These are phyloP conservation scores for Drosophila borborema DNA, from an alignment of 2,888 invertebrate genomes.

Conservation along the genomic window DNA sequence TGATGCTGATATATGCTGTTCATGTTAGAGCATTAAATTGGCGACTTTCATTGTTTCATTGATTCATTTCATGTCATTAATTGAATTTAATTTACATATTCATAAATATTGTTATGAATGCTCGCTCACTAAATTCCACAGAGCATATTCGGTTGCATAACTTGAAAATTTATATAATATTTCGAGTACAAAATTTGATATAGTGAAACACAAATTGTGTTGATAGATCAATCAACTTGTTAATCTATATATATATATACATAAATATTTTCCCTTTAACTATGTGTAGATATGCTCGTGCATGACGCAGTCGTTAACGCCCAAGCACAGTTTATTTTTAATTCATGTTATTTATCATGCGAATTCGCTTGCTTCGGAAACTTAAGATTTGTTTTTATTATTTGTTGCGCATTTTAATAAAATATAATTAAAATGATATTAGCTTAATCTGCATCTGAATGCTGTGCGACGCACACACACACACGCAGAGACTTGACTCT, in stretches of 20 bases:
- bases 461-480: background rate
- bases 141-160: background rate
- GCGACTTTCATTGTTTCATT: background rate
- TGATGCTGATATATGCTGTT: too few relatives aligned
- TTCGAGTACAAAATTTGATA: too few relatives aligned
- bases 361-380: background rate
- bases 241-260: background rate
- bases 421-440: background rate
- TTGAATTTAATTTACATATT: constrained; percentile 3
- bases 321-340: background rate
- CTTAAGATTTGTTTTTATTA: background rate
- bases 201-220: background rate
- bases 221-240: background rate
- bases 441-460: background rate
- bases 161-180: background rate
- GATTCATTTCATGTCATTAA: background rate
- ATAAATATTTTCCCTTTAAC: too few relatives aligned
- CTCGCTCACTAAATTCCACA: background rate
- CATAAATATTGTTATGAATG: background rate
- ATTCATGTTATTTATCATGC: background rate
- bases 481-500: too few relatives aligned
- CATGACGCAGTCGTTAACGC: background rate
- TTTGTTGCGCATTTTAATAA: background rate
- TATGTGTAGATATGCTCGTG: background rate
- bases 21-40: background rate